phyloP scores from a whole-genome alignment of 2,888 invertebrate species.

The Liposcelis brunnea region DNA sequence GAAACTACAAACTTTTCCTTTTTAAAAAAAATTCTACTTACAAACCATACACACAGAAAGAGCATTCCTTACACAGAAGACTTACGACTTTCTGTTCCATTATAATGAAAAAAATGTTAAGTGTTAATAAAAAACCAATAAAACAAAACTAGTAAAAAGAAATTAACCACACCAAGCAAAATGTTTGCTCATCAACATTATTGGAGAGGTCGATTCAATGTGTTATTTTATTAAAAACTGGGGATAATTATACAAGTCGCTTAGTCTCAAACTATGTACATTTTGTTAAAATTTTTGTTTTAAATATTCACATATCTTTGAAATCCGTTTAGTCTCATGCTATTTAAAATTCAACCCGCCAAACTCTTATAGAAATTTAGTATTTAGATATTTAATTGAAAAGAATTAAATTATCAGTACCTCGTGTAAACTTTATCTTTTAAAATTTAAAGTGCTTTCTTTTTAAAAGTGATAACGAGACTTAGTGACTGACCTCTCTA shows the following conservation, averaged over 20 bases:
- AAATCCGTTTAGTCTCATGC: constrained; percentile 7
- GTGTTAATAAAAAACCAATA: constrained; percentile 7
- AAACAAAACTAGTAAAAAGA: constrained; percentile 1
- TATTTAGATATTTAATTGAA: background rate
- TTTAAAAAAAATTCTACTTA: constrained; percentile 9
- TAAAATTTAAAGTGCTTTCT: too few relatives aligned
- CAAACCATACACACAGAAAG: constrained; percentile 10
- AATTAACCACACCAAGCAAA: constrained; percentile 2
- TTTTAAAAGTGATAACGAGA: too few relatives aligned
- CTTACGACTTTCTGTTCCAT: constrained; percentile 58
- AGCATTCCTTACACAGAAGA: constrained; percentile 22
- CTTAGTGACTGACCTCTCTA: constrained; percentile 70
- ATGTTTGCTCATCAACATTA: constrained; percentile 4
- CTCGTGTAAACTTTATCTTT: too few relatives aligned
- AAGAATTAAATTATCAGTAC: too few relatives aligned
- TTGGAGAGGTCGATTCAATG: constrained; percentile 3
- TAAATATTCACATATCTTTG: constrained; percentile 10
- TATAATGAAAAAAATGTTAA: constrained; percentile 24
- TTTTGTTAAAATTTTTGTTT: constrained; percentile 3
- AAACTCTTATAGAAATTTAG: constrained; percentile 1
- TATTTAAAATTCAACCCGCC: too few relatives aligned
- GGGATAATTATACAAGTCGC: constrained; percentile 9
- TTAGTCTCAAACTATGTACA: constrained; percentile 2
- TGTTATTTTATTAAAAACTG: too few relatives aligned
- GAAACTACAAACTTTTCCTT: constrained; percentile 2